phyloP scores from a whole-genome alignment of 2,888 invertebrate species.

The Pandemis cinnamomeana region DNA sequence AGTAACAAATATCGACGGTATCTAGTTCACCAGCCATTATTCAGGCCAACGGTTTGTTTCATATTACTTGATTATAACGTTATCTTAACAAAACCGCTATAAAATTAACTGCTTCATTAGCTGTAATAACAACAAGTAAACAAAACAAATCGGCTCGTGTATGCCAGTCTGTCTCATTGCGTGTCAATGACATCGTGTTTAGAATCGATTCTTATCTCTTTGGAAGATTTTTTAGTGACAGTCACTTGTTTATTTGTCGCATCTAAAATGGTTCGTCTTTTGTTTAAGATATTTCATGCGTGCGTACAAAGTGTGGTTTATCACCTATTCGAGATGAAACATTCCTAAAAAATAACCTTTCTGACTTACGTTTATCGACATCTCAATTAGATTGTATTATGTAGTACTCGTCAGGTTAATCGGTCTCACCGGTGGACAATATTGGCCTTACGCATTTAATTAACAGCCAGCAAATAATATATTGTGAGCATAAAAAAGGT shows the following conservation, averaged over 20 bases:
- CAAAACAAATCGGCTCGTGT: constrained; percentile 13
- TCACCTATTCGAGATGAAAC: too few relatives aligned
- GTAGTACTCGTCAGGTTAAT: too few relatives aligned
- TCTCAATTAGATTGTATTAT: too few relatives aligned
- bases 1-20: constrained; percentile 33
- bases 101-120: constrained; percentile 27
- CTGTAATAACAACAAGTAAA: constrained; percentile 31
- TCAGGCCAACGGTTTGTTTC: constrained; percentile 62
- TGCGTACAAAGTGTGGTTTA: too few relatives aligned
- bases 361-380: too few relatives aligned
- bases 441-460: too few relatives aligned
- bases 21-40: constrained; percentile 53
- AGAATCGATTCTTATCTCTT: background rate
- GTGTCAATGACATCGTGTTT: constrained; percentile 17
- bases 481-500: constrained; percentile 32
- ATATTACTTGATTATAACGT: constrained; percentile 50
- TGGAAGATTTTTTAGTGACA: background rate
- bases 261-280: background rate
- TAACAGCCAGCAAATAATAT: too few relatives aligned
- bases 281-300: background rate
- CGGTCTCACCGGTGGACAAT: too few relatives aligned
- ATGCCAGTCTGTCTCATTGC: constrained; percentile 17
- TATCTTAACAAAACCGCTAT: constrained; percentile 49
- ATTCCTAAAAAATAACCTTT: too few relatives aligned
- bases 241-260: background rate